phyloP scores from a whole-genome alignment of 2,113 vertebrate species.

The Petrocephalus zakoni region DNA sequence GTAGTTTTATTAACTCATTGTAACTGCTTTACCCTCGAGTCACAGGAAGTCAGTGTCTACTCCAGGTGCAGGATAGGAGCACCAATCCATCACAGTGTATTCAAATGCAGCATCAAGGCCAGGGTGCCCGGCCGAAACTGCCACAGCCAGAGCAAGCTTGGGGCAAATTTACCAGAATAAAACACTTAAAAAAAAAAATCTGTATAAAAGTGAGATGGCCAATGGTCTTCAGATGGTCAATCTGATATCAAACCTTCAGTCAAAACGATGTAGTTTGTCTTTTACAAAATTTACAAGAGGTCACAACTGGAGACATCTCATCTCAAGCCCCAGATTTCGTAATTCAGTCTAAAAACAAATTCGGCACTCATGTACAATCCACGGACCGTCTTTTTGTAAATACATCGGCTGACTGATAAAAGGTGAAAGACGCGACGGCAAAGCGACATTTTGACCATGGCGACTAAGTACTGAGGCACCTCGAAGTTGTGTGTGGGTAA shows the following conservation, averaged over 20 bases:
- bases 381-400: neutral
- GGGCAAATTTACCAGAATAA: neutral
- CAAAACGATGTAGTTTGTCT: neutral
- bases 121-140: neutral
- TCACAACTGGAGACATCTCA: neutral
- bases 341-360: neutral
- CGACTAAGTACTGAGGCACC: slow-evolving; percentile 8
- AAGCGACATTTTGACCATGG: neutral
- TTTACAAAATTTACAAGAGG: neutral
- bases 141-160: neutral
- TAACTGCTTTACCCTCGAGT: neutral
- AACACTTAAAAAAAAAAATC: neutral
- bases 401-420: neutral
- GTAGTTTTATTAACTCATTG: neutral
- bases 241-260: neutral
- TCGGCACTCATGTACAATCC: neutral
- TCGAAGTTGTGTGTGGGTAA: slow-evolving; percentile 2
- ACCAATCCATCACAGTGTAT: neutral
- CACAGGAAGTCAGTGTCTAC: neutral
- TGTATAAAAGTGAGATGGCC: neutral
- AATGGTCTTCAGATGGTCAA: neutral
- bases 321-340: neutral
- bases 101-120: neutral
- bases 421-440: neutral
- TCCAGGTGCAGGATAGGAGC: neutral